Evolutionary conservation across 2,888 invertebrate genomes (phyloP).

Genomic region (Galerucella pusilla): DNA sequence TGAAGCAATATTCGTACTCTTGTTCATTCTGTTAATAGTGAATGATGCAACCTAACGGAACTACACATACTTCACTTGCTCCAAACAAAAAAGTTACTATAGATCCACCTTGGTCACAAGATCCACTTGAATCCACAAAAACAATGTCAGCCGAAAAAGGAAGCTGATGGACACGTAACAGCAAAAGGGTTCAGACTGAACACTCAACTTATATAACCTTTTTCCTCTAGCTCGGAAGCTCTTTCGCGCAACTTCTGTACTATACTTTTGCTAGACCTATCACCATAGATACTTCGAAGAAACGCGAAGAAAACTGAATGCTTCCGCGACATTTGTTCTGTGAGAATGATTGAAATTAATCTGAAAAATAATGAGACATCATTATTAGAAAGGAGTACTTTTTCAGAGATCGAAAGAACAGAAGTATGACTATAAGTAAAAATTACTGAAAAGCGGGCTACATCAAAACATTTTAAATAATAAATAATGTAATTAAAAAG

Average conservation of each 20-base stretch:
- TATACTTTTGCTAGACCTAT: not conserved
- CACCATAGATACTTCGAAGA: not conserved
- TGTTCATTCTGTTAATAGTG: constrained; percentile 12
- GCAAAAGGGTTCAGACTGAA: not conserved
- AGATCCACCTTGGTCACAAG: constrained; percentile 40
- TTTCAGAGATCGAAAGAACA: too few relatives aligned
- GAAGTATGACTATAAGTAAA: too few relatives aligned
- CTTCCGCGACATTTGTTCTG: too few relatives aligned
- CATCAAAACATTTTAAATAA: too few relatives aligned
- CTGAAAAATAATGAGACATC: too few relatives aligned
- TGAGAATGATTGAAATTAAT: too few relatives aligned
- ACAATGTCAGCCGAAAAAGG: constrained; percentile 34
- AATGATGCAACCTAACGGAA: constrained; percentile 20
- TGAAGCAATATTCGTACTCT: constrained; percentile 24
- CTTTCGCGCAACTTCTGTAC: not conserved
- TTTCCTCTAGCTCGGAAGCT: not conserved
- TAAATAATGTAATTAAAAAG: too few relatives aligned
- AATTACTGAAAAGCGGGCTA: too few relatives aligned
- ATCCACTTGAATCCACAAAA: constrained; percentile 34
- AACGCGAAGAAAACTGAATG: too few relatives aligned
- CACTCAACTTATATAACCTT: not conserved
- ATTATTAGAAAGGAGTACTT: constrained; percentile 13
- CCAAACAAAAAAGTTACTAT: constrained; percentile 38
- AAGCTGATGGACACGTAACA: constrained; percentile 13
- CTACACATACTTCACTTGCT: constrained; percentile 36